Conservation (phyloP, 2,797 vertebrate species). For the Acropternis orthonyx region DNA sequence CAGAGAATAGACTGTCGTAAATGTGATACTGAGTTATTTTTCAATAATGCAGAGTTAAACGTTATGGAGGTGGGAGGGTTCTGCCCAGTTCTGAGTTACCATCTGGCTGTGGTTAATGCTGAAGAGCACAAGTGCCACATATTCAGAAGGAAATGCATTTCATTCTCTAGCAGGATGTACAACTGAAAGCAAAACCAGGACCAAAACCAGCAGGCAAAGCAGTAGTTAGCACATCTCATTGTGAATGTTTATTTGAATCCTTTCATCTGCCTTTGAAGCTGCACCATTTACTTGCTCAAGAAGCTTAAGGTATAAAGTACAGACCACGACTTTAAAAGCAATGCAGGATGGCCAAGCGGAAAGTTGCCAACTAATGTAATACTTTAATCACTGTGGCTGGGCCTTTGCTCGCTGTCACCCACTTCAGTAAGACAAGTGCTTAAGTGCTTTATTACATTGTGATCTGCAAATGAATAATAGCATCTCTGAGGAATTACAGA, state of each 20-base stretch:
- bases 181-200: neutral
- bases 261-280: slow-evolving; percentile 53
- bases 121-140: neutral
- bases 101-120: neutral
- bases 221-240: neutral
- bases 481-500: neutral
- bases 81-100: neutral
- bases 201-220: neutral
- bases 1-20: neutral
- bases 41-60: neutral
- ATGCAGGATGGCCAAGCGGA: neutral
- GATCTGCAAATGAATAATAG: slow-evolving; percentile 11
- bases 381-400: neutral
- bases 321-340: neutral
- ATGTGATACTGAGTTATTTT: neutral
- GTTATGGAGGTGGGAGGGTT: neutral
- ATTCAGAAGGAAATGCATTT: neutral
- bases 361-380: neutral
- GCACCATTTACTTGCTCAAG: neutral
- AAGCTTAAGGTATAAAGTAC: neutral
- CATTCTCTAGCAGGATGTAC: neutral
- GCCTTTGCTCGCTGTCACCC: slow-evolving; percentile 6
- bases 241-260: neutral
- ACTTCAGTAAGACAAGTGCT: neutral
- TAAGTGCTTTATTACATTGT: neutral